phyloP scores from a whole-genome alignment of 2,797 vertebrate genomes.

The Adelosebastes latens region DNA sequence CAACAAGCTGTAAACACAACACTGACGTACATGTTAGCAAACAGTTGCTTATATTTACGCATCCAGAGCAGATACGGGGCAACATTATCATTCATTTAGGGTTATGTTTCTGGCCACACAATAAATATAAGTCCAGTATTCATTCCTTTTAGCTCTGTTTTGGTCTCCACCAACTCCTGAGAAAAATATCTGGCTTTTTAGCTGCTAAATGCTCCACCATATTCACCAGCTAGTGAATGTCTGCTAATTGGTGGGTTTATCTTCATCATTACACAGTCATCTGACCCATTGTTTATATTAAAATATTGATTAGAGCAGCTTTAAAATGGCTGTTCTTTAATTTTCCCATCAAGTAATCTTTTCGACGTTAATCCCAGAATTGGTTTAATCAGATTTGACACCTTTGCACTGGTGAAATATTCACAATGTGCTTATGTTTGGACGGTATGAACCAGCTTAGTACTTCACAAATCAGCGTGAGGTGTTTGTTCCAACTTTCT shows the following conservation, averaged over 20 bases:
- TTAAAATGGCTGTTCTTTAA: neutral
- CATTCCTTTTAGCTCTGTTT: neutral
- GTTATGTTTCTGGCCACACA: neutral
- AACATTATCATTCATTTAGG: neutral
- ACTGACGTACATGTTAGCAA: neutral
- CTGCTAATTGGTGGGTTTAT: neutral
- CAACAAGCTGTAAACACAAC: neutral
- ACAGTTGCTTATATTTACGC: neutral
- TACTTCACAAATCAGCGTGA: neutral
- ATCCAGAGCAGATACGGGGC: neutral
- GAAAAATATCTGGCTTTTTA: neutral
- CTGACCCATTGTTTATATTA: no score
- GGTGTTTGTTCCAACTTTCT: conserved; percentile 1
- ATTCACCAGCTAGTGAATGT: neutral
- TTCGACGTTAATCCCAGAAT: neutral
- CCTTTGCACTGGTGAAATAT: neutral
- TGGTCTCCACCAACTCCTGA: neutral
- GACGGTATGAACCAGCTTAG: neutral
- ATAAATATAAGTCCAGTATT: neutral
- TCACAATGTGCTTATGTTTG: neutral
- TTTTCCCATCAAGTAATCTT: neutral
- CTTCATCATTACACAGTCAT: no score
- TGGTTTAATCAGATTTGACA: conserved; percentile 8
- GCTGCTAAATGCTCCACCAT: neutral
- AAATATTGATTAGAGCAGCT: neutral